phyloP scores from a whole-genome alignment of 2,797 vertebrate genomes.

The Harpagifer antarcticus region DNA sequence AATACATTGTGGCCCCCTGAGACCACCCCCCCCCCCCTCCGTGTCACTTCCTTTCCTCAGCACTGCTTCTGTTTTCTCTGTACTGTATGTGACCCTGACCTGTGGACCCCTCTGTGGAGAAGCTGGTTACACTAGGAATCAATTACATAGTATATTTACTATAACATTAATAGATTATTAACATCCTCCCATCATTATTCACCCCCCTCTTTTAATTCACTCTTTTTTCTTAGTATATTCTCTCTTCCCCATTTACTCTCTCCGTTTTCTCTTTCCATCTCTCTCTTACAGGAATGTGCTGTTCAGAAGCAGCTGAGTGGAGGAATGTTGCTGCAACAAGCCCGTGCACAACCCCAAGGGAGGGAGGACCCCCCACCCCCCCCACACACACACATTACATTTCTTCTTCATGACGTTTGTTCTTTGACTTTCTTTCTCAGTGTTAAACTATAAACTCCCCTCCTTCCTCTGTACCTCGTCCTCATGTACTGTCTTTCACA shows the following conservation, averaged over 20 bases:
- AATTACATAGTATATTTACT: slow-evolving; percentile 36
- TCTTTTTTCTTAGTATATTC: slow-evolving; percentile 1
- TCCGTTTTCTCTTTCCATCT: slow-evolving; percentile 23
- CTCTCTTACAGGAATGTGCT: slow-evolving; percentile 73
- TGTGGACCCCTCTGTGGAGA: slow-evolving; percentile 48
- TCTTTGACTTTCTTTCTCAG: slow-evolving; percentile 8
- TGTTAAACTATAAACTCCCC: slow-evolving; percentile 4
- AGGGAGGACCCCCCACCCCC: slow-evolving; percentile 65
- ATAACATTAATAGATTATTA: neutral
- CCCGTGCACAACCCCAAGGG: slow-evolving; percentile 77
- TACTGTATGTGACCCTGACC: slow-evolving; percentile 58
- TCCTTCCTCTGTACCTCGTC: neutral
- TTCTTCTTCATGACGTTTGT: slow-evolving; percentile 14
- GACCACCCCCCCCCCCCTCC: slow-evolving; percentile 8
- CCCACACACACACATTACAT: slow-evolving; percentile 28
- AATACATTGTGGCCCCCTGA: slow-evolving; percentile 29
- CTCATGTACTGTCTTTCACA: slow-evolving; percentile 16
- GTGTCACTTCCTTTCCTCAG: slow-evolving; percentile 59
- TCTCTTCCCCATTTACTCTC: slow-evolving; percentile 1
- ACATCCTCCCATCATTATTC: neutral
- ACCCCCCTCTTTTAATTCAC: neutral
- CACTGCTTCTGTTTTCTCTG: slow-evolving; percentile 45
- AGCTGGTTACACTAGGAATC: slow-evolving; percentile 35
- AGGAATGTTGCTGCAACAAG: slow-evolving; percentile 87
- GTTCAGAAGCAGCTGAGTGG: slow-evolving; percentile 82